Evolutionary conservation across 2,888 invertebrate species (phyloP), one percentile per base, ranked within the genome.

Genomic region (Heterodera filipjevi): DNA sequence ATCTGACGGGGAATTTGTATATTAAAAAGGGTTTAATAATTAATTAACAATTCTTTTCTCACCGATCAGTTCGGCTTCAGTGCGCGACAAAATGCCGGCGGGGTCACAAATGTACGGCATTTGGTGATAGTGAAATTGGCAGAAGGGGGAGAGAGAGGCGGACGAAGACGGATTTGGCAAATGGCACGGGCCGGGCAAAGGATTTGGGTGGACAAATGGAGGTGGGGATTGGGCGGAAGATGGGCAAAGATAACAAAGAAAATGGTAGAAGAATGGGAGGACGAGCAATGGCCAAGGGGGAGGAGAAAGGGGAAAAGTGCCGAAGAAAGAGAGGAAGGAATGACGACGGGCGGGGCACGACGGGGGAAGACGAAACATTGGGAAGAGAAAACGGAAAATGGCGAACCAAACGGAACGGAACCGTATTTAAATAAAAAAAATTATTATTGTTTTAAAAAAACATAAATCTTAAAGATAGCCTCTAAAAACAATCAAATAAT

Each of bases 61-160:
- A 75, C 75, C 75, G 32, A 75, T 75, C 33, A 82, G 14, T 59
- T 82, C 83, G 12, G 81, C 81, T 71, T 82, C 82, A 14, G 82
- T 82, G 19, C 82, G 71, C 30, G 72, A 72, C 70, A 82, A 68
- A 44, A 84, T 78, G 12, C 82, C 82, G 10, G 77, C 66, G 2
- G 82, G 82, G 66, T 82, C 82, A 66, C 82, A 82, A 59, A 82
- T 53, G 70, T 73, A 83, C 33, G 79, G 35, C 8, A 79, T 76
- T 66, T 82, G 83, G 39, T 82, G 81, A 32, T 81, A 84, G 33
- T 53, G 71, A 33, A 77, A 64, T 44, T 82, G 82, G 53, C 81
- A 81, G 27, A 80, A 66, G 0, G 79, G 70, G 30, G 72, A 33
- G 33, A 81, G 76, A 8, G 76, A 59, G 30, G 70, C 49, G 35